A percentile compares a stretch with the other conserved stretches of the same genome.
Conservation (phyloP, 2,797 vertebrate species). For the Gastrophryne carolinensis region DNA sequence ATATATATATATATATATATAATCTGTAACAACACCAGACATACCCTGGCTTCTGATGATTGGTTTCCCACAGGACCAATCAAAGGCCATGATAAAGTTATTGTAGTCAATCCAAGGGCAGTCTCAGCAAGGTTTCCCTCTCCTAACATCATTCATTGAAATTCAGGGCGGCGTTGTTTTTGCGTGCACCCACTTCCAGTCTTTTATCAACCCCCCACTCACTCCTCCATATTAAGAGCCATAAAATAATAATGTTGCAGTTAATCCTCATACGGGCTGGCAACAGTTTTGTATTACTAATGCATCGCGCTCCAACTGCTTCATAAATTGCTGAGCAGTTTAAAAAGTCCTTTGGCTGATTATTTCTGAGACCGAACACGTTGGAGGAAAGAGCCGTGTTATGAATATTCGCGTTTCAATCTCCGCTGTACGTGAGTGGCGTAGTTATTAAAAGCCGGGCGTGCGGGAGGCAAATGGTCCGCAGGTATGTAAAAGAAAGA, state of each 20-base stretch:
- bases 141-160: constrained; percentile 69
- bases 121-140: not conserved
- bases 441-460: constrained; percentile 39
- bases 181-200: constrained; percentile 63
- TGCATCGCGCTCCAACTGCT: constrained; percentile 63
- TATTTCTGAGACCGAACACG: constrained; percentile 53
- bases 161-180: constrained; percentile 72
- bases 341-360: constrained; percentile 56
- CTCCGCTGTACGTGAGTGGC: constrained; percentile 53
- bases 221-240: constrained; percentile 60
- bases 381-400: constrained; percentile 54
- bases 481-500: too few relatives aligned
- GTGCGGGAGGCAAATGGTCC: not conserved
- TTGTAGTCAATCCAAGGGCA: not conserved
- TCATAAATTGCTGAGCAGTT: constrained; percentile 58
- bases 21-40: not conserved
- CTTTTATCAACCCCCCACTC: constrained; percentile 57
- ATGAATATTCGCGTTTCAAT: constrained; percentile 60
- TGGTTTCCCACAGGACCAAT: too few relatives aligned
- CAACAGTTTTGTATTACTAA: constrained; percentile 75
- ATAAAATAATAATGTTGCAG: constrained; percentile 74
- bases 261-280: constrained; percentile 74
- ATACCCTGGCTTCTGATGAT: too few relatives aligned
- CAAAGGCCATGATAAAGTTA: not conserved
- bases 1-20: not conserved